Percentiles rank a stretch among this genome's conserved stretches.
phyloP scores from a whole-genome alignment of 2,797 vertebrate species.

The Danio tinwini region DNA sequence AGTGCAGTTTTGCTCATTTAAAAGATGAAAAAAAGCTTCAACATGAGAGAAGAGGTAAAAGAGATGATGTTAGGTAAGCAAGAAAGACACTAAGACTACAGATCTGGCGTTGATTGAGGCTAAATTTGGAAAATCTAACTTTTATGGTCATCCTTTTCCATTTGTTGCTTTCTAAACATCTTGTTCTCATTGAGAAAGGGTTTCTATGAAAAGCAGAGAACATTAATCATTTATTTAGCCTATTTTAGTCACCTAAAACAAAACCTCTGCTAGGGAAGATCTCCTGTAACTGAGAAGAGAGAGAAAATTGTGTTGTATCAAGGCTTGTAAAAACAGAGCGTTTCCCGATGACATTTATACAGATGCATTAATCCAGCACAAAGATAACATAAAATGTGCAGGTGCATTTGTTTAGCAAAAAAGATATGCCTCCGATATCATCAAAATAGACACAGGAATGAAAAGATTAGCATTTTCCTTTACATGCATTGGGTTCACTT shows the following conservation, averaged over 20 bases:
- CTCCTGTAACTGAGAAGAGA: constrained; percentile 11
- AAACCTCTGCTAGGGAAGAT: neutral
- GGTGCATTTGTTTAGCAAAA: too few relatives aligned
- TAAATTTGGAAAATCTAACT: constrained; percentile 11
- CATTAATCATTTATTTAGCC: constrained; percentile 26
- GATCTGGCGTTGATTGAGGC: constrained; percentile 20
- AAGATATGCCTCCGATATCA: too few relatives aligned
- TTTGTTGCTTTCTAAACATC: constrained; percentile 30
- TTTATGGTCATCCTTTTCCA: constrained; percentile 21
- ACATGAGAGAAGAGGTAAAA: constrained; percentile 32
- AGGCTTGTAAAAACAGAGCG: constrained; percentile 11
- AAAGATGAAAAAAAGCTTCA: neutral
- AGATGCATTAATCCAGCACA: neutral
- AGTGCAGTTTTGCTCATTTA: constrained; percentile 4
- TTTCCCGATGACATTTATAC: constrained; percentile 5
- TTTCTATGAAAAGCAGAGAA: neutral
- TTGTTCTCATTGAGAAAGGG: constrained; percentile 13
- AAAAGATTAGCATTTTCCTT: too few relatives aligned
- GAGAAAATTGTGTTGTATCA: neutral
- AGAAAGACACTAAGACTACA: neutral
- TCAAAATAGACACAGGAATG: too few relatives aligned
- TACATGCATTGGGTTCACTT: too few relatives aligned
- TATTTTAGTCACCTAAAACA: constrained; percentile 27
- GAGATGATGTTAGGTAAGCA: neutral
- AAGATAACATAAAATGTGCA: neutral